phyloP scores from a whole-genome alignment of 2,113 vertebrate genomes.

The Hystrix brachyura region DNA sequence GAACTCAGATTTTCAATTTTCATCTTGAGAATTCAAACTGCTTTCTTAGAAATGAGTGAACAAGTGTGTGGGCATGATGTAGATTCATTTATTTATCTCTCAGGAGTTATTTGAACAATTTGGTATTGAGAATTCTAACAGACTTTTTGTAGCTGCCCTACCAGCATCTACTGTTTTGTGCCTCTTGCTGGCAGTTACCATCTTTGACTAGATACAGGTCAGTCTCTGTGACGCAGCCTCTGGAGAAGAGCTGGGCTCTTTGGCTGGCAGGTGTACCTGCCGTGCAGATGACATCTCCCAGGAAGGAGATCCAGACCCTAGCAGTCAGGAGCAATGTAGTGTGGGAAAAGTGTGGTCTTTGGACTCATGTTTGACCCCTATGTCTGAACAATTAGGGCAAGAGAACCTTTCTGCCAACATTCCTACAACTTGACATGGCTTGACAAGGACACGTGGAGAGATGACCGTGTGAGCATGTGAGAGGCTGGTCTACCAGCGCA shows the following conservation, averaged over 20 bases:
- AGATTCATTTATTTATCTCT: constrained; percentile 40
- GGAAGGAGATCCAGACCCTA: neutral
- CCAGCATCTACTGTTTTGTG: neutral
- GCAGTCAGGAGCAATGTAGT: neutral
- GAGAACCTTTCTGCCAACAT: neutral
- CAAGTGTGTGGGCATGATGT: neutral
- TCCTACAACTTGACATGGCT: neutral
- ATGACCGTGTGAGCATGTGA: neutral
- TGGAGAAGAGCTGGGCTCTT: neutral
- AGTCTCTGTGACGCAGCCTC: constrained; percentile 19
- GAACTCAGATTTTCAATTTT: neutral
- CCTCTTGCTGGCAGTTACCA: neutral
- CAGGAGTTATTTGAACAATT: constrained; percentile 28
- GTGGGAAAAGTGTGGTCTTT: neutral
- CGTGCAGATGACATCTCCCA: neutral
- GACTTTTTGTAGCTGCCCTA: neutral
- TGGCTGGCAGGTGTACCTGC: neutral
- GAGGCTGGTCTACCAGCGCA: neutral
- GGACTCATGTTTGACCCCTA: neutral
- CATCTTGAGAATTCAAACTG: neutral
- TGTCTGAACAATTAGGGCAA: neutral
- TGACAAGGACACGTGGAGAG: neutral
- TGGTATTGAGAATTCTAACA: constrained; percentile 20
- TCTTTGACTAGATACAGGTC: neutral
- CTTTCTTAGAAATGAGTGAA: constrained; percentile 48